A percentile compares a stretch with the other conserved stretches of the same genome.
Evolutionary conservation across 1,140 invertebrate genomes (phyloP).

Genomic region (Pogonus chalceus): DNA sequence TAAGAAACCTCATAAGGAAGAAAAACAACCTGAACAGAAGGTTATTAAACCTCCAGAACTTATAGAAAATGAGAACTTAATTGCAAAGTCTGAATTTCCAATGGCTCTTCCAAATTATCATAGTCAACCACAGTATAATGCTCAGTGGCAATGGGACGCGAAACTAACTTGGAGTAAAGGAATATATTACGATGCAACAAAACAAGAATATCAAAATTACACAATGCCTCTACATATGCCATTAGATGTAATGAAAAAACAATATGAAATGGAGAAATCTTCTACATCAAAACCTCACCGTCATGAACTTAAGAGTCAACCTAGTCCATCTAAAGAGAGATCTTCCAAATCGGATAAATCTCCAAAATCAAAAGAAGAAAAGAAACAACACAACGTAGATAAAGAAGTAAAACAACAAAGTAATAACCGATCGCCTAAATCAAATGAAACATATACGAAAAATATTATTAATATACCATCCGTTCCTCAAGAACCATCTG

Average conservation of each 20-base stretch:
- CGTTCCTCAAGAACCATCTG: not conserved
- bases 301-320: conserved; percentile 23
- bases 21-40: conserved; percentile 25
- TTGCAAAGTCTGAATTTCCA: conserved; percentile 41
- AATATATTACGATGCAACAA: conserved; percentile 28
- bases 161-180: conserved; percentile 28
- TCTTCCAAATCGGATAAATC: not conserved
- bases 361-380: not conserved
- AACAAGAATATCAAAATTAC: conserved; percentile 26
- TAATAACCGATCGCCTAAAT: not conserved
- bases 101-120: conserved; percentile 41
- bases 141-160: conserved; percentile 49
- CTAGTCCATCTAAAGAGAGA: not conserved
- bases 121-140: conserved; percentile 43
- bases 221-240: conserved; percentile 26
- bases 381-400: not conserved
- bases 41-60: conserved; percentile 16
- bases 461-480: not conserved
- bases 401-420: not conserved
- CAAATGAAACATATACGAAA: conserved; percentile 6
- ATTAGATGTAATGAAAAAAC: conserved; percentile 29
- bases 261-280: conserved; percentile 30
- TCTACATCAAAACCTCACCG: conserved; percentile 23
- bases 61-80: conserved; percentile 36
- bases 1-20: conserved; percentile 20